Evolutionary conservation across 2,797 vertebrate species (phyloP).

Genomic region (Microcaecilia unicolor): DNA sequence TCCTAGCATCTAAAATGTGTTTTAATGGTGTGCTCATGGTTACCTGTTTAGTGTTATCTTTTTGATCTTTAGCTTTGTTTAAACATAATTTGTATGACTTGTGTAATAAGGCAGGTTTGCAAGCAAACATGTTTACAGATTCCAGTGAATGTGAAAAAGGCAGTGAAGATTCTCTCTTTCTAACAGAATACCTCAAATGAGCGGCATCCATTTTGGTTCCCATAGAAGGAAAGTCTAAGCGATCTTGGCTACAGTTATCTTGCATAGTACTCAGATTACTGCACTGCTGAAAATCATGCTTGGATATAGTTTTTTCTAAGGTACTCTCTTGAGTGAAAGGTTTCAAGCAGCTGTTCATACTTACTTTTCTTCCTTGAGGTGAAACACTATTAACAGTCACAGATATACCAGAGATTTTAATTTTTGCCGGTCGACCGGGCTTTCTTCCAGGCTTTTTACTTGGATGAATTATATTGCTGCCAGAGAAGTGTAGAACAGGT

Average conservation of each 20-base stretch:
- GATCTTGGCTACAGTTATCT: slow-evolving; percentile 14
- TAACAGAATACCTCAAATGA: slow-evolving; percentile 68
- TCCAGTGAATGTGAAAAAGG: slow-evolving; percentile 80
- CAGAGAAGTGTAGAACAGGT: slow-evolving; percentile 48
- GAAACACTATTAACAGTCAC: slow-evolving; percentile 79
- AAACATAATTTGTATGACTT: slow-evolving; percentile 75
- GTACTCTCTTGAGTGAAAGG: slow-evolving; percentile 37
- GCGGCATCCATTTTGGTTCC: too few species aligned
- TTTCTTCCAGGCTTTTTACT: slow-evolving; percentile 70
- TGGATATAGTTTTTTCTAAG: slow-evolving; percentile 43
- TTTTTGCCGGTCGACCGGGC: slow-evolving; percentile 85
- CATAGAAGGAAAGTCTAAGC: slow-evolving; percentile 5
- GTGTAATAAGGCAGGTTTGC: slow-evolving; percentile 68
- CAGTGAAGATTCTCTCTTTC: slow-evolving; percentile 75
- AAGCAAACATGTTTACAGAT: slow-evolving; percentile 67
- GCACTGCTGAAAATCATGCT: slow-evolving; percentile 40
- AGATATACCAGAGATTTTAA: slow-evolving; percentile 90
- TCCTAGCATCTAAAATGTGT: slow-evolving; percentile 28
- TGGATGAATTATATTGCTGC: slow-evolving; percentile 62
- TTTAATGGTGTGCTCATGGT: slow-evolving; percentile 46
- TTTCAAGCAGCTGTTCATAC: slow-evolving; percentile 63
- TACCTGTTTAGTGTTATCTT: slow-evolving; percentile 39
- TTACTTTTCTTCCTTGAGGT: slow-evolving; percentile 79
- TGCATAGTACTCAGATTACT: slow-evolving; percentile 22
- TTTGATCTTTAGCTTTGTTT: slow-evolving; percentile 64